These are phyloP conservation scores for Drosophila tanythrix DNA, from an alignment of 2,888 invertebrate species.

Conservation along the genomic window DNA sequence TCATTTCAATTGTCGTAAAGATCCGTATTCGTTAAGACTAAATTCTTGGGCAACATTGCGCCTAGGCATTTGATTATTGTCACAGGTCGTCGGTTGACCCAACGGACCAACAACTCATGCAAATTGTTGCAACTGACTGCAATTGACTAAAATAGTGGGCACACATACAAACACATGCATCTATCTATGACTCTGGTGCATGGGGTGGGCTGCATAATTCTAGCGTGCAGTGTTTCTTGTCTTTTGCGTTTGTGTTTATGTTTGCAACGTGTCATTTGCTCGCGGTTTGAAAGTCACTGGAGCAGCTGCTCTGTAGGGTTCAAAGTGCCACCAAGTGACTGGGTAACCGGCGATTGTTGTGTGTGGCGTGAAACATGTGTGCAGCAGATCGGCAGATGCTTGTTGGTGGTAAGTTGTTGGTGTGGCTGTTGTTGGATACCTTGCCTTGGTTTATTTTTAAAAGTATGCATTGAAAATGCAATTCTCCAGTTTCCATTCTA, in stretches of 20 bases:
- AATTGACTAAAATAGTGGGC: conserved; percentile 66
- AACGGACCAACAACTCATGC: conserved; percentile 54
- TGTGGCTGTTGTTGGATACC: conserved; percentile 32
- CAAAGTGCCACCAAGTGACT: conserved; percentile 75
- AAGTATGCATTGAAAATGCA: conserved; percentile 58
- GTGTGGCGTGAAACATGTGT: conserved; percentile 60
- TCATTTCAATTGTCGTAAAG: not conserved
- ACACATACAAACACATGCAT: conserved; percentile 26
- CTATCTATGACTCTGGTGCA: not conserved
- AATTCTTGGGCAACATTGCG: conserved; percentile 33
- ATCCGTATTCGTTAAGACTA: conserved; percentile 14
- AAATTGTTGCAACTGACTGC: conserved; percentile 55
- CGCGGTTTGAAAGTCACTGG: conserved; percentile 54
- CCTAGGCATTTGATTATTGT: conserved; percentile 21
- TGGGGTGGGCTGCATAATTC: conserved; percentile 41
- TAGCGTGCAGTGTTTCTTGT: conserved; percentile 33
- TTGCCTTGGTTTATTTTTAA: conserved; percentile 68
- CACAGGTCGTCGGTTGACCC: conserved; percentile 51
- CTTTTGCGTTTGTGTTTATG: not conserved
- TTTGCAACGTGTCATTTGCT: conserved; percentile 43
- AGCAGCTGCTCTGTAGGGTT: conserved; percentile 54
- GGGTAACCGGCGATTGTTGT: conserved; percentile 55
- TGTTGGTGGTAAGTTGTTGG: conserved; percentile 13
- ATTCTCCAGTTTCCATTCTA: conserved; percentile 47
- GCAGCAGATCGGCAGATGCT: conserved; percentile 56